Base-by-base conservation (phyloP, 2,888 invertebrate species). In the Zelleria hepariella region DNA sequence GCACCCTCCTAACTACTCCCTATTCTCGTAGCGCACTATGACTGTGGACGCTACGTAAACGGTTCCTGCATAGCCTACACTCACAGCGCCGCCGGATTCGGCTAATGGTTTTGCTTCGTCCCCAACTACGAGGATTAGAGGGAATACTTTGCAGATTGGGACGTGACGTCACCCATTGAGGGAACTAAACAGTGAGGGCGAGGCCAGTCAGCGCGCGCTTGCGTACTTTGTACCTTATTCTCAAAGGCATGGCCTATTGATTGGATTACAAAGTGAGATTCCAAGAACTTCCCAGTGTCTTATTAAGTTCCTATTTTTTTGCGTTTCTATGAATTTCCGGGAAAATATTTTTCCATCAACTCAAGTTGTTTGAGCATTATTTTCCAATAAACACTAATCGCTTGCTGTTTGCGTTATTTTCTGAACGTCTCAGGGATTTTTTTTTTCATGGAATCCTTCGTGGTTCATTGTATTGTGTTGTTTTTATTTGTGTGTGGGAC, bases 141-240 rank as follows among this genome's bases (percentile, higher is more conserved):
- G 32, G 32, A 32, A 32, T 32, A 32, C 5, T 7, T 32, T 7
- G 32, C 32, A 32, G 32, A 32, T 32, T 32, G 32, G 32, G 32
- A 55, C 59, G 59, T 77, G 75, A 77, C 77, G 77, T 75, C 76
- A 77, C 63, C 61, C 76, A 78, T 80, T 75, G 70, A 74, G 64
- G 65, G 61, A 67, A 66, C 60, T 62, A 63, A 32, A 32, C 2
- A 58, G 62, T 59, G 63, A 63, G 74, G 75, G 77, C 67, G 77
- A 74, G 74, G 77, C 64, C 64, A 69, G 64, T 63, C 59, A 60
- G 54, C 51, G 15, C 24, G 58, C 62, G 69, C 67, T 60, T 65
- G 68, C 70, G 72, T 27, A n/a, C 68, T 63, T 57, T 32, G 10
- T n/a, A 32, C 8, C 32, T 32, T 4, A 32, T 32, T 2, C 32